phyloP scores from a whole-genome alignment of 1,140 invertebrate species.

The Neocloeon triangulifer region DNA sequence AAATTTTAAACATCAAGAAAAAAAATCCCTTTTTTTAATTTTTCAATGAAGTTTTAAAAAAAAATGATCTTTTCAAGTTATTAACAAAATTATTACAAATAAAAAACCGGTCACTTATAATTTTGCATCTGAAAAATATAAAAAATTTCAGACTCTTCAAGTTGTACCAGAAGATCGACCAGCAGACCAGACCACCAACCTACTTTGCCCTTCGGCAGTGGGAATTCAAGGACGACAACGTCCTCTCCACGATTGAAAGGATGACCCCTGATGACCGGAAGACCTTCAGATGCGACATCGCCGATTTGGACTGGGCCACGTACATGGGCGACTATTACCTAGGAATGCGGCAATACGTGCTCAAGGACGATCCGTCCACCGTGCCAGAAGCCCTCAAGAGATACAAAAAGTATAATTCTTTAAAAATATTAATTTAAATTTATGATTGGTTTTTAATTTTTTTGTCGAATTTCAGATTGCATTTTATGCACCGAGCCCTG shows the following conservation, averaged over 20 bases:
- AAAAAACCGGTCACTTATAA: no score
- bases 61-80: no score
- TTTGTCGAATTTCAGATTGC: no score
- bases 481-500: no score
- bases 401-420: slow-evolving; percentile 31
- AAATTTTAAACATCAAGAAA: no score
- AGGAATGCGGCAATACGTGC: slow-evolving; percentile 39
- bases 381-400: slow-evolving; percentile 29
- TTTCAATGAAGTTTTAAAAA: no score
- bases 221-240: slow-evolving; percentile 39
- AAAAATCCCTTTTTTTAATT: no score
- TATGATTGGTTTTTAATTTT: no score
- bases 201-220: slow-evolving; percentile 51
- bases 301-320: slow-evolving; percentile 36
- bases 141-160: slow-evolving; percentile 29
- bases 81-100: no score
- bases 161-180: slow-evolving; percentile 50
- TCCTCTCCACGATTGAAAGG: slow-evolving; percentile 26
- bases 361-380: slow-evolving; percentile 44
- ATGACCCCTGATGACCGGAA: slow-evolving; percentile 30
- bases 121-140: no score
- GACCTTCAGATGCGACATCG: slow-evolving; percentile 43
- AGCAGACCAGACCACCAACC: slow-evolving; percentile 39
- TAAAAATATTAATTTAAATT: no score
- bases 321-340: slow-evolving; percentile 38